Evolutionary conservation across 2,888 invertebrate species (phyloP).

Genomic region (Tipula helvola): DNA sequence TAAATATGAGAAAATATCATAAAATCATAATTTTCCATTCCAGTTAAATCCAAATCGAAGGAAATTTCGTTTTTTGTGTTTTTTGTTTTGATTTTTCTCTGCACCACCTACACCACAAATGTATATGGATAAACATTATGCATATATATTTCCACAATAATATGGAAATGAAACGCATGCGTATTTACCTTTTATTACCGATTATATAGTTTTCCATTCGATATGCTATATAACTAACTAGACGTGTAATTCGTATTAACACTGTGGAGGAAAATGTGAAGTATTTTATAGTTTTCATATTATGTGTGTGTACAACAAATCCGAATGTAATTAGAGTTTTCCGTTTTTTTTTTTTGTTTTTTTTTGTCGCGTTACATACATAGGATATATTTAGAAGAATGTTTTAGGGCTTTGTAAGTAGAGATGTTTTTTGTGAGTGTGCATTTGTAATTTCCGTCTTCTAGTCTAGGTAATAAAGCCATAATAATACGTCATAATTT

Average conservation of each 20-base stretch:
- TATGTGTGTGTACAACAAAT: not conserved
- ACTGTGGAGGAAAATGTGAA: not conserved
- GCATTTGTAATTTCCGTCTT: too few relatives aligned
- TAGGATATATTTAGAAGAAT: not conserved
- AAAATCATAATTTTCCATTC: not conserved
- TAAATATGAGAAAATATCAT: not conserved
- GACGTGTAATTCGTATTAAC: not conserved
- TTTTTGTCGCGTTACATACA: not conserved
- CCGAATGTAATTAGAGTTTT: not conserved
- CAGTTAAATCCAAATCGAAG: not conserved
- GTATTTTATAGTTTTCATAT: not conserved
- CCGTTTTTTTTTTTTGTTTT: not conserved
- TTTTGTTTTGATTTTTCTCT: not conserved
- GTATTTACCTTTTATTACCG: not conserved
- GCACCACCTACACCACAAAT: not conserved
- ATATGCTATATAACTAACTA: not conserved
- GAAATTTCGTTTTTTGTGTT: not conserved
- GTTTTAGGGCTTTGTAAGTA: too few relatives aligned
- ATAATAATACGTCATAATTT: too few relatives aligned
- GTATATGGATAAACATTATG: not conserved
- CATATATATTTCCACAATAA: not conserved
- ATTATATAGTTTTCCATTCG: not conserved
- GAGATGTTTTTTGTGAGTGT: too few relatives aligned
- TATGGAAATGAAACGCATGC: not conserved
- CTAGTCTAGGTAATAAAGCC: too few relatives aligned